Conservation (phyloP, 2,113 vertebrate genomes). For the Carettochelys insculpta region DNA sequence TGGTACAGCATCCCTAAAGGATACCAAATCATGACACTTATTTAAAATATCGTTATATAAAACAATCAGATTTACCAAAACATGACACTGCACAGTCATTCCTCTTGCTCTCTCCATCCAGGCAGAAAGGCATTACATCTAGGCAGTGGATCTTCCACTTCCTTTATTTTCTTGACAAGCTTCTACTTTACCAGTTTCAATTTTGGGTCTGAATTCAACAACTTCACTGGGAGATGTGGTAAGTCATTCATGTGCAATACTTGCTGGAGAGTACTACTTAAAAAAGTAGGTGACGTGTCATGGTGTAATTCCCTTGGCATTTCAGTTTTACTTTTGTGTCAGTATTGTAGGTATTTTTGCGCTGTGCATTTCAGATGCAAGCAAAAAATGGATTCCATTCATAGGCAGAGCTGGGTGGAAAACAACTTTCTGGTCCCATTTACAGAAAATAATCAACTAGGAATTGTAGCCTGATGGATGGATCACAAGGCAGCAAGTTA, state of each 20-base stretch:
- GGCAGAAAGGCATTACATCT: background rate
- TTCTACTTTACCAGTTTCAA: background rate
- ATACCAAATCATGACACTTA: background rate
- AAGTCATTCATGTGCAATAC: background rate
- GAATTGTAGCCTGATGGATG: too few relatives aligned
- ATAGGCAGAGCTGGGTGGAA: background rate
- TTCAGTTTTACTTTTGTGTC: background rate
- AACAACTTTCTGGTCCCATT: too few relatives aligned
- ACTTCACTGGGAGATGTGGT: background rate
- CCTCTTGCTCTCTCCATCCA: rapidly evolving
- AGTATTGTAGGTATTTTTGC: background rate
- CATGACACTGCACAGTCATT: rapidly evolving
- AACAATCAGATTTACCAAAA: background rate
- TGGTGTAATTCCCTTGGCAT: background rate
- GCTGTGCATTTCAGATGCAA: background rate
- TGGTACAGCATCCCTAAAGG: background rate
- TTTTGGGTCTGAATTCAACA: background rate
- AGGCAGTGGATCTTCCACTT: background rate
- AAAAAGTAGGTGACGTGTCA: background rate
- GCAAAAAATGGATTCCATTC: background rate
- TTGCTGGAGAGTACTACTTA: background rate
- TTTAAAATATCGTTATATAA: background rate
- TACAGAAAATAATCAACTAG: too few relatives aligned
- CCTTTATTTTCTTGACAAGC: background rate
- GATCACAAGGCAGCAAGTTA: too few relatives aligned